Base-by-base conservation (phyloP, 2,797 vertebrate species). In the Ceryle rudis region DNA sequence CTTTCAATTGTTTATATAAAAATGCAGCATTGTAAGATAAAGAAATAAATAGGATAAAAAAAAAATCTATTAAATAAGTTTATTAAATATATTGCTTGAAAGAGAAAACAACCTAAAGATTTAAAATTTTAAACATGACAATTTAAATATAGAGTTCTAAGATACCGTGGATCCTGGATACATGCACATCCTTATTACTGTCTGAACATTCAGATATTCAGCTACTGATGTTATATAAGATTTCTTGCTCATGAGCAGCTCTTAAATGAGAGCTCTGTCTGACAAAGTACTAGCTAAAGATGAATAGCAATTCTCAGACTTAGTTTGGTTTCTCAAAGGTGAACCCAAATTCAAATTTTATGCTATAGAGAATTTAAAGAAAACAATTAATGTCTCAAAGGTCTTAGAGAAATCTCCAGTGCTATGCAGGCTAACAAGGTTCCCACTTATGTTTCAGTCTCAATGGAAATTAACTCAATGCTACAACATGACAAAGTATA, bases 401-500 rank as follows among this genome's bases (percentile, higher is more conserved):
- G 55, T 64, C 23, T 66, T 41, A 77, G 21, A 61, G 57, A 81
- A 71, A 82, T 51, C 41, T 82, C 35, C 26, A 49, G 41, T 46
- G 39, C 23, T 79, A 55, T 78, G 85, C 52, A 88, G 26, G 21
- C 11, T 93, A 82, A 82, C 35, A 92, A 29, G 6, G 14, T 65
- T 89, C 44, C 12, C 54, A 78, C 44, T 94, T 86, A 69, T 14
- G 23, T 74, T 96, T 93, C 41, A 93, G 0, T 93, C 65, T 87
- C 5, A 2, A 41, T 81, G 54, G 25, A 92, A 91, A 92, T 94
- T 89, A 93, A 87, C 41, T 95, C 49, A 80, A 6, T 77, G 54
- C 13, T 92, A 65, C 42, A 96, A 71, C 16, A 89, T 87, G 86
- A 75, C 74, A 78, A 69, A 78, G 11, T 89, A 58, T 54, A 89